These are phyloP conservation scores for Folsomia candida DNA, from an alignment of 2,888 invertebrate species.

Conservation along the genomic window DNA sequence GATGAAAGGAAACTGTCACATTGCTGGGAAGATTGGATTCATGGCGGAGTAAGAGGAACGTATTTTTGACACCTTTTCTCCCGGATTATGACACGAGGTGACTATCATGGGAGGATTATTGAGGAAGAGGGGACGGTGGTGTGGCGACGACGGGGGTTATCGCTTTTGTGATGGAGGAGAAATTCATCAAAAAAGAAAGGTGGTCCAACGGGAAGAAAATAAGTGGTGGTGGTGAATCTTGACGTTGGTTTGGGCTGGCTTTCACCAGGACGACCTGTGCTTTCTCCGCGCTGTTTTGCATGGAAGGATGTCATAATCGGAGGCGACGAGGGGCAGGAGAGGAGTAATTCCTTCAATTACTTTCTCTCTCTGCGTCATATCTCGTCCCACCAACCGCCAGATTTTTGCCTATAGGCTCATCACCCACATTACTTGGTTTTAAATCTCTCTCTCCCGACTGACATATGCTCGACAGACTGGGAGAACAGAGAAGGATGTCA, in stretches of 20 bases:
- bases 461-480: background rate
- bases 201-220: background rate
- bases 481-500: conserved; percentile 10
- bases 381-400: background rate
- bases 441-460: background rate
- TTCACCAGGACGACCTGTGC: no score
- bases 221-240: background rate
- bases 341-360: background rate
- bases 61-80: no score
- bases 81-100: no score
- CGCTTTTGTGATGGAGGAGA: background rate
- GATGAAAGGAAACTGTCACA: no score
- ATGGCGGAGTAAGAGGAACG: no score
- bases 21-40: no score
- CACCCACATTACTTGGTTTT: no score
- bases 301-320: background rate
- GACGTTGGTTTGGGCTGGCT: background rate
- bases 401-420: background rate
- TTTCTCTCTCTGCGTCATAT: background rate
- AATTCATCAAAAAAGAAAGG: background rate
- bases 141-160: no score
- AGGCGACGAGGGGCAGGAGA: background rate
- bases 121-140: no score
- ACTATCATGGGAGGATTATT: no score
- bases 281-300: background rate